A percentile compares a stretch with the other conserved stretches of the same genome.
These are phyloP conservation scores for Sinopyrophorus schimmeli DNA, from an alignment of 2,888 invertebrate genomes.

Conservation along the genomic window DNA sequence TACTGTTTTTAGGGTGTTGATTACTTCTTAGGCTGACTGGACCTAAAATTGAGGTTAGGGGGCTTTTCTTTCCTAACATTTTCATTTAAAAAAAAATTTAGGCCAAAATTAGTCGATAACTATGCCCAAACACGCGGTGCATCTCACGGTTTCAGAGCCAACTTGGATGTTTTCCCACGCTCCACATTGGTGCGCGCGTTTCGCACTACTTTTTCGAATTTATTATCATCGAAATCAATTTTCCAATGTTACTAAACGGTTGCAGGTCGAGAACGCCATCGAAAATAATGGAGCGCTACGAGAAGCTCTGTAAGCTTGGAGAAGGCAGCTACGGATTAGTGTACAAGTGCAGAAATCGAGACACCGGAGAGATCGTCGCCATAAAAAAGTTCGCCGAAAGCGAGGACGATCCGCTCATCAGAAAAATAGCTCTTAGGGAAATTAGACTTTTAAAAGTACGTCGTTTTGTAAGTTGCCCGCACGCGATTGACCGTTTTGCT, in stretches of 20 bases:
- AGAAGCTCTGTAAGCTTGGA: conserved; percentile 90
- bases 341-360: conserved; percentile 93
- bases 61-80: too few relatives aligned
- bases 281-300: conserved; percentile 91
- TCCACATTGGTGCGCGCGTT: conserved; percentile 26
- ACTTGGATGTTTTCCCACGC: conserved; percentile 28
- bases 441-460: conserved; percentile 90
- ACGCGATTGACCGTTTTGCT: conserved; percentile 27
- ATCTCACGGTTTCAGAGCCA: conserved; percentile 20
- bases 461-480: too few relatives aligned
- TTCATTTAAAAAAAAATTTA: too few relatives aligned
- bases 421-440: conserved; percentile 94
- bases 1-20: too few relatives aligned
- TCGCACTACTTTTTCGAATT: not conserved
- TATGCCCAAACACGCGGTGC: conserved; percentile 26
- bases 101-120: conserved; percentile 12
- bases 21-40: too few relatives aligned
- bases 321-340: conserved; percentile 96
- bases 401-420: conserved; percentile 93
- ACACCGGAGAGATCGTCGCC: conserved; percentile 92
- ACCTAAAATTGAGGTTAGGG: not conserved
- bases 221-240: not conserved
- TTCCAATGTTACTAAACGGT: too few relatives aligned
- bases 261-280: conserved; percentile 80
- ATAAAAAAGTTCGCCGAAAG: conserved; percentile 97